Evolutionary conservation across 2,113 vertebrate species (phyloP).

Genomic region (Tor tambroides): DNA sequence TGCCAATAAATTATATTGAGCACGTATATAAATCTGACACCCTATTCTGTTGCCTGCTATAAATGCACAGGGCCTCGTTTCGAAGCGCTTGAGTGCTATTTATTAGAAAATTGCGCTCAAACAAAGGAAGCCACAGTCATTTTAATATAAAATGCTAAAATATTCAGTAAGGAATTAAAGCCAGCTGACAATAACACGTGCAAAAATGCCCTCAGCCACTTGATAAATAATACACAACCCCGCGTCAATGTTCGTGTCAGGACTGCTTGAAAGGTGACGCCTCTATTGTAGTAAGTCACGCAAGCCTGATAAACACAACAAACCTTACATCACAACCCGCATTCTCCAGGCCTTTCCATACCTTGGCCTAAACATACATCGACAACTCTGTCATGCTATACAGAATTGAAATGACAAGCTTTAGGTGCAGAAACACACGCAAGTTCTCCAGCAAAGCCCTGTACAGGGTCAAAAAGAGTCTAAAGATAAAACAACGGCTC

Average conservation of each 20-base stretch:
- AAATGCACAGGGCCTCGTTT: background rate
- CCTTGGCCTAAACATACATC: background rate
- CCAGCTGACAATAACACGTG: background rate
- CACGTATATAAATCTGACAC: background rate
- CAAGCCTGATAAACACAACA: background rate
- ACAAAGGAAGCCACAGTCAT: background rate
- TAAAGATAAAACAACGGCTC: background rate
- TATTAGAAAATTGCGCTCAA: background rate
- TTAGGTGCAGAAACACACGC: background rate
- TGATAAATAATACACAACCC: background rate
- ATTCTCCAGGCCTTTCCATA: background rate
- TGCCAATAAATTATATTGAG: background rate
- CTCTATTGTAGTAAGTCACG: background rate
- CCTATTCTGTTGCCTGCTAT: background rate
- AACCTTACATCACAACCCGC: background rate
- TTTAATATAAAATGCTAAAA: background rate
- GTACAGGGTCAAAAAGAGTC: background rate
- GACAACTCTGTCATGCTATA: background rate
- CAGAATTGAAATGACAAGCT: background rate
- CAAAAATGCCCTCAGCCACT: background rate
- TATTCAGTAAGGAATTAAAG: background rate
- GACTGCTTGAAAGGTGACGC: background rate
- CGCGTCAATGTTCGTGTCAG: background rate
- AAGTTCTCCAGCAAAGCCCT: background rate
- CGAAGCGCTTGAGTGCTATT: background rate